Evolutionary conservation across 2,113 vertebrate species (phyloP).

Genomic region (Phocoena sinus): DNA sequence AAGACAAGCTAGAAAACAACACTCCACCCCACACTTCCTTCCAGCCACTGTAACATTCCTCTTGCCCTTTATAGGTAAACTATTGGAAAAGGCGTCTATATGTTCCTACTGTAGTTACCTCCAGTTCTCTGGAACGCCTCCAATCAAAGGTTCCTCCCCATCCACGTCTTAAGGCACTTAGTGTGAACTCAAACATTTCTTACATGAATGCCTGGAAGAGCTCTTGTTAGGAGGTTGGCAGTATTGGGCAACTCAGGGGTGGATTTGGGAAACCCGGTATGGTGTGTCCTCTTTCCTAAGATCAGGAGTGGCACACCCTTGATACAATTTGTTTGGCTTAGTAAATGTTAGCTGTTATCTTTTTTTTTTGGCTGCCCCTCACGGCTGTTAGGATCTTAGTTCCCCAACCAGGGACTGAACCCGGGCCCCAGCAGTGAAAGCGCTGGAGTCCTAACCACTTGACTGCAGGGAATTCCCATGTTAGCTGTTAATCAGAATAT

Average conservation of each 20-base stretch:
- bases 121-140: neutral
- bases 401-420: neutral
- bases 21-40: neutral
- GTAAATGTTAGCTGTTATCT: neutral
- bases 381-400: neutral
- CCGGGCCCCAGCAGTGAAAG: neutral
- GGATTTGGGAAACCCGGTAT: neutral
- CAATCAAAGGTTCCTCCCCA: neutral
- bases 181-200: neutral
- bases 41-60: neutral
- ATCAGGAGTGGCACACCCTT: neutral
- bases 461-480: neutral
- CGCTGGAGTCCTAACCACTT: neutral
- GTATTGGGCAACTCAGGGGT: neutral
- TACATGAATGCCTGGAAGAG: neutral
- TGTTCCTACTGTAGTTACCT: neutral
- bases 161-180: neutral
- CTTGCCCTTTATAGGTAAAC: neutral
- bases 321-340: neutral
- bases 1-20: neutral
- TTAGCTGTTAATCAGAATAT: neutral
- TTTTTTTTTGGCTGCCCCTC: neutral
- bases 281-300: neutral
- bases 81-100: neutral
- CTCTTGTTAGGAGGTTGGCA: neutral